These are phyloP conservation scores for Caenorhabditis wallacei DNA, from an alignment of 2,888 invertebrate species.

Conservation along the genomic window DNA sequence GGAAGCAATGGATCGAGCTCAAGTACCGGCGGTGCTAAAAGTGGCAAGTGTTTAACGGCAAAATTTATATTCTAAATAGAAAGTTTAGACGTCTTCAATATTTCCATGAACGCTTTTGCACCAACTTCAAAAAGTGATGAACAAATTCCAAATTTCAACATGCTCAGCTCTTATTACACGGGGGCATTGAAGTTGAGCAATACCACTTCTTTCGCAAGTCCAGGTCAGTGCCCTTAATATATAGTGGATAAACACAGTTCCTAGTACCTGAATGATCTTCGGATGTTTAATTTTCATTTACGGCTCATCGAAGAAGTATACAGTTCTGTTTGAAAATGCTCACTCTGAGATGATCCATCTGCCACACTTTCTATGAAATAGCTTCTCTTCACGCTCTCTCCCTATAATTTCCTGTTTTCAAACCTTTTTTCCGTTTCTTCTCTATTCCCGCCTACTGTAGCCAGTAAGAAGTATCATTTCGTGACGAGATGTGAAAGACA, in stretches of 20 bases:
- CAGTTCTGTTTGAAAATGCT: no score
- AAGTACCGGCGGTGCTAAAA: constrained; percentile 29
- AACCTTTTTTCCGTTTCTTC: background rate
- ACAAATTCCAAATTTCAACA: constrained; percentile 69
- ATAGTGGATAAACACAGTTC: no score
- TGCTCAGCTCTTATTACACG: constrained; percentile 68
- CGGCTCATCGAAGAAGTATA: no score
- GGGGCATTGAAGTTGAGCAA: constrained; percentile 63
- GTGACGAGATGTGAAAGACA: background rate
- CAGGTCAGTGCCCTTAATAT: constrained; percentile 44
- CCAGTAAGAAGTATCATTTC: constrained; percentile 9
- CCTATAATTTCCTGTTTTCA: constrained; percentile 46
- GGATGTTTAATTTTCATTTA: no score
- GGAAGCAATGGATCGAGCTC: constrained; percentile 56
- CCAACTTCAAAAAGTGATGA: constrained; percentile 57
- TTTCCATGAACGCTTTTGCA: constrained; percentile 64
- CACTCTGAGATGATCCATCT: no score
- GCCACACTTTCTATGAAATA: background rate
- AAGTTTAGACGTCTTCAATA: constrained; percentile 59
- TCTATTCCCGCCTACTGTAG: constrained; percentile 14
- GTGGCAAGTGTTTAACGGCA: constrained; percentile 29
- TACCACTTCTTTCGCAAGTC: constrained; percentile 46
- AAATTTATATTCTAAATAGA: background rate
- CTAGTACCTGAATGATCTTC: no score
- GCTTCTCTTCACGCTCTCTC: constrained; percentile 18